Evolutionary conservation across 2,113 vertebrate genomes (phyloP).

Genomic region (Lepisosteus osseus): DNA sequence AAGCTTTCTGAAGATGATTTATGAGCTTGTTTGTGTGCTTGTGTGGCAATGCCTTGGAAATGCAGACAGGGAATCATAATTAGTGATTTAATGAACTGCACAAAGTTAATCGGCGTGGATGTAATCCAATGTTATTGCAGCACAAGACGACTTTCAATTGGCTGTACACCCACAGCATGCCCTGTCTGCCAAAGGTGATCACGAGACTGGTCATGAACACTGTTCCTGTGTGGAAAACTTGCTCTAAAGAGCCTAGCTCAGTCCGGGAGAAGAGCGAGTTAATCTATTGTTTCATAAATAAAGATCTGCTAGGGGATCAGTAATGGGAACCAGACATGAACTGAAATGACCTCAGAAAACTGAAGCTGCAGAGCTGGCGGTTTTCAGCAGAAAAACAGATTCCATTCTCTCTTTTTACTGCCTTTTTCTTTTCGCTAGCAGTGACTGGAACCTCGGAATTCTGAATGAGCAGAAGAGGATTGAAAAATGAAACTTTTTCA

Average conservation of each 20-base stretch:
- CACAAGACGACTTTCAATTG: background rate
- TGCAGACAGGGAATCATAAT: too few relatives aligned
- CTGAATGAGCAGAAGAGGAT: too few relatives aligned
- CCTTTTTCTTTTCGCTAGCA: background rate
- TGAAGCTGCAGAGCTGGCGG: conserved; percentile 47
- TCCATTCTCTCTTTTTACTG: conserved; percentile 33
- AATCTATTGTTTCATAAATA: conserved; percentile 39
- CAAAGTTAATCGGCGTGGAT: too few relatives aligned
- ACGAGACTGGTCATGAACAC: conserved; percentile 14
- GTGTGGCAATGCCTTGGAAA: too few relatives aligned
- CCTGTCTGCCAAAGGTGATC: conserved; percentile 19
- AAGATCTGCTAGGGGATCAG: conserved; percentile 49
- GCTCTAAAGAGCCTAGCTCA: background rate
- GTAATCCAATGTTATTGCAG: too few relatives aligned
- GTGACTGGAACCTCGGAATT: background rate
- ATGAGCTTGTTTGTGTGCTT: too few relatives aligned
- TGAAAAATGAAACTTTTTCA: too few relatives aligned
- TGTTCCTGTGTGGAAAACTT: background rate
- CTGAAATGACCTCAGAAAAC: conserved; percentile 51
- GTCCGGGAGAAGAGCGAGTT: conserved; percentile 40
- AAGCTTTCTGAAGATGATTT: too few relatives aligned
- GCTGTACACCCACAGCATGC: background rate
- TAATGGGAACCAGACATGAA: conserved; percentile 60
- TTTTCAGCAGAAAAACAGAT: conserved; percentile 55
- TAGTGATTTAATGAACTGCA: too few relatives aligned